Conservation (phyloP, 1,140 invertebrate species). For the Heliconius nattereri region DNA sequence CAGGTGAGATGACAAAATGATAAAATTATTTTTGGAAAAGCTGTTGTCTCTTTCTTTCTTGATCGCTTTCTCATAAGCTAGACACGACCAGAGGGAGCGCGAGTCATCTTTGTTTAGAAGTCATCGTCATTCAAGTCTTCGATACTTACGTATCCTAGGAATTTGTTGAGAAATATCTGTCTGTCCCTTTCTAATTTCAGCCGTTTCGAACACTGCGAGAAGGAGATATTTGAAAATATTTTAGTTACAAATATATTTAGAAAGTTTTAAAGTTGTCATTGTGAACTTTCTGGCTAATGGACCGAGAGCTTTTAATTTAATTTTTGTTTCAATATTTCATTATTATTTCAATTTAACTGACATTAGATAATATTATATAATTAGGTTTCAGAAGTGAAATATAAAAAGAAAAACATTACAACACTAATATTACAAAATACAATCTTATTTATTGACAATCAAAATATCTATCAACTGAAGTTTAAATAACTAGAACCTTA, state of each 20-base stretch:
- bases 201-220: slow-evolving; percentile 18
- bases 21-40: slow-evolving; percentile 62
- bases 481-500: too few relatives aligned
- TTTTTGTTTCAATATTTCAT: too few relatives aligned
- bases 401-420: too few relatives aligned
- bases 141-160: slow-evolving; percentile 59
- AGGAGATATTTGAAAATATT: slow-evolving; percentile 33
- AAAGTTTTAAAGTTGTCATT: slow-evolving; percentile 1
- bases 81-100: slow-evolving; percentile 43
- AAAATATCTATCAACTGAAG: too few relatives aligned
- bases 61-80: slow-evolving; percentile 33
- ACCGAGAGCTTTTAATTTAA: too few relatives aligned
- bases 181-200: slow-evolving; percentile 61
- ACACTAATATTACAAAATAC: too few relatives aligned
- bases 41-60: slow-evolving; percentile 68
- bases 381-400: too few relatives aligned
- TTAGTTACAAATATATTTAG: background rate
- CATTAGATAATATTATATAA: too few relatives aligned
- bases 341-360: too few relatives aligned
- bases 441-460: too few relatives aligned
- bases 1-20: slow-evolving; percentile 74
- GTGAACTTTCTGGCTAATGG: background rate
- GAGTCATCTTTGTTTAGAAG: slow-evolving; percentile 77
- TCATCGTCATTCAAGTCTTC: slow-evolving; percentile 66
- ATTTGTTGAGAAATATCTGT: slow-evolving; percentile 72